Conservation (phyloP, 2,113 vertebrate genomes). For the Ceyx margarethae region DNA sequence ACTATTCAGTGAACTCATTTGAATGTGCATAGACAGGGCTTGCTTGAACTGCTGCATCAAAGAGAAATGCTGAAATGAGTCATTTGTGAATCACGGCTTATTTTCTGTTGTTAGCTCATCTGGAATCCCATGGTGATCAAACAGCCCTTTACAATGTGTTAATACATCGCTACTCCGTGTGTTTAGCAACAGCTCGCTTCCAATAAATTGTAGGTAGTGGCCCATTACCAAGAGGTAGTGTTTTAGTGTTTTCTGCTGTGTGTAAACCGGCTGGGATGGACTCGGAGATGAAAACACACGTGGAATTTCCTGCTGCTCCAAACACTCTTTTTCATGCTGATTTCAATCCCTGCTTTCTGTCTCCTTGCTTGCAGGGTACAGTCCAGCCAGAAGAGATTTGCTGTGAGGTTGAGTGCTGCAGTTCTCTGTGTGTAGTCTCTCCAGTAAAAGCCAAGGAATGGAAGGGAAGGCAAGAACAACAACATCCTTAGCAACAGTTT, state of each 20-base stretch:
- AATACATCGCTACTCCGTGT: constrained; percentile 48
- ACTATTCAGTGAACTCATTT: constrained; percentile 48
- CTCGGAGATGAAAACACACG: not conserved
- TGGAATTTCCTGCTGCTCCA: not conserved
- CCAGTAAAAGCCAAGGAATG: not conserved
- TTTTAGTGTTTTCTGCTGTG: not conserved
- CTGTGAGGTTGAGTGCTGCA: accelerated
- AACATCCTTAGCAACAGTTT: not conserved
- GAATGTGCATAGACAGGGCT: constrained; percentile 45
- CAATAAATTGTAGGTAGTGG: constrained; percentile 49
- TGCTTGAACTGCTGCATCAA: constrained; percentile 56
- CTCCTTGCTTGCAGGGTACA: not conserved
- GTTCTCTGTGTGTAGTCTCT: not conserved
- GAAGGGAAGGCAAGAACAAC: not conserved
- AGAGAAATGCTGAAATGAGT: constrained; percentile 66
- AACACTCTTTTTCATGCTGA: not conserved
- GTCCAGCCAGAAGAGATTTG: not conserved
- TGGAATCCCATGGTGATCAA: constrained; percentile 66
- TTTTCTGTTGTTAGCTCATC: constrained; percentile 60
- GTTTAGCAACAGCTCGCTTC: constrained; percentile 51
- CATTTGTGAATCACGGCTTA: constrained; percentile 62
- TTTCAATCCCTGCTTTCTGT: not conserved
- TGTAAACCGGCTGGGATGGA: not conserved
- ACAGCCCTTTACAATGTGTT: constrained; percentile 63
- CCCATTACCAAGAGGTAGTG: constrained; percentile 19